phyloP scores from a whole-genome alignment of 23 tunicate genomes.

The Halocynthia aurantium region DNA sequence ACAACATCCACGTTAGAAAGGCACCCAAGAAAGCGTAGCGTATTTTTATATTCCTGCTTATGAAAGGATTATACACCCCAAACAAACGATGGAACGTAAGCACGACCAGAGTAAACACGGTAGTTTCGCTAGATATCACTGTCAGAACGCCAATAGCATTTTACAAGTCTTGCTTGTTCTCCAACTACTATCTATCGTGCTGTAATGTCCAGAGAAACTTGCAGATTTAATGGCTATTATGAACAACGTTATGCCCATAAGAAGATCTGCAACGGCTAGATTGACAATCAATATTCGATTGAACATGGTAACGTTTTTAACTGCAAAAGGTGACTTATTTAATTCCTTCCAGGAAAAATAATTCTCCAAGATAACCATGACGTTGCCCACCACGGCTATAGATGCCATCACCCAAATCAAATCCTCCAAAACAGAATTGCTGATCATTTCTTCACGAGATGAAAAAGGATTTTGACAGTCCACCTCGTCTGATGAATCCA shows the following conservation, averaged over 20 bases:
- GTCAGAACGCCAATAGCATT: conserved; percentile 30
- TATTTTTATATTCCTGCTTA: neutral
- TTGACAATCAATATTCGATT: conserved; percentile 30
- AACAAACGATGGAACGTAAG: conserved; percentile 25
- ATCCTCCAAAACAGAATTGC: conserved; percentile 8
- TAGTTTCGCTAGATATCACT: conserved; percentile 35
- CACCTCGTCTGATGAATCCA: conserved; percentile 45
- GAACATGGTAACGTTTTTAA: neutral
- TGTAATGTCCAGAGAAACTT: conserved; percentile 33
- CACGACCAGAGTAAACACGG: conserved; percentile 33
- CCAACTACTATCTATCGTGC: conserved; percentile 29
- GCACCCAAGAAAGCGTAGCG: conserved; percentile 1
- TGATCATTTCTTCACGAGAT: conserved; percentile 42
- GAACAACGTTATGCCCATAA: conserved; percentile 46
- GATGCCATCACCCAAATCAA: conserved; percentile 56
- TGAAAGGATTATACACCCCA: conserved; percentile 23
- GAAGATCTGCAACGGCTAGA: conserved; percentile 39
- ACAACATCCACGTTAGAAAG: conserved; percentile 12
- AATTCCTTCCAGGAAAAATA: no score
- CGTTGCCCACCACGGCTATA: conserved; percentile 40
- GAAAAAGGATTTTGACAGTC: conserved; percentile 27
- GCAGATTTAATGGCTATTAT: conserved; percentile 26
- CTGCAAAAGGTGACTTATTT: no score
- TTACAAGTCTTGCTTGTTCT: conserved; percentile 34
- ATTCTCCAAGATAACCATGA: conserved; percentile 23